phyloP scores from a whole-genome alignment of 2,888 invertebrate species.

The Strigamia maritima region DNA sequence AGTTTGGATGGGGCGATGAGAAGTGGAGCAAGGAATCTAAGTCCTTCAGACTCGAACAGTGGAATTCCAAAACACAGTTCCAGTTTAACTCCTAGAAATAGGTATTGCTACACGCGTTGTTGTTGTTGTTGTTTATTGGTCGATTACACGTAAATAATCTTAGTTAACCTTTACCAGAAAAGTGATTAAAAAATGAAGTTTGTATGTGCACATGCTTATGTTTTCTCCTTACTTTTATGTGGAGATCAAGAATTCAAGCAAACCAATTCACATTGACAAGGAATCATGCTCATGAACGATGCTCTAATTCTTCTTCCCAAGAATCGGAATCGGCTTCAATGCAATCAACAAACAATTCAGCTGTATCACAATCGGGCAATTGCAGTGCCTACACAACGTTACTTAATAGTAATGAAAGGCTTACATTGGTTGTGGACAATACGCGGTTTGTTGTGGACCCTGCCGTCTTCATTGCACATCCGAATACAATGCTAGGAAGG shows the following conservation, averaged over 20 bases:
- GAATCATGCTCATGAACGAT: conserved; percentile 40
- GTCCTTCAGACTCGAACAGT: conserved; percentile 45
- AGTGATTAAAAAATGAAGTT: too few relatives aligned
- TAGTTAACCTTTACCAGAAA: too few relatives aligned
- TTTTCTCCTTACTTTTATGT: conserved; percentile 39
- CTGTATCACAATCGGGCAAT: background rate
- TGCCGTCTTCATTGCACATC: conserved; percentile 86
- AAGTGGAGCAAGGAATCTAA: conserved; percentile 43
- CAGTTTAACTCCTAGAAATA: conserved; percentile 53
- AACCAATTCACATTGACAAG: conserved; percentile 38
- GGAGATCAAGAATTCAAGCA: conserved; percentile 32
- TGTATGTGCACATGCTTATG: too few relatives aligned
- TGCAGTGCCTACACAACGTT: conserved; percentile 20
- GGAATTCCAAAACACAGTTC: conserved; percentile 56
- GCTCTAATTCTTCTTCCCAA: conserved; percentile 35
- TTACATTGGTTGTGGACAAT: conserved; percentile 93
- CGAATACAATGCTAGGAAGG: conserved; percentile 97
- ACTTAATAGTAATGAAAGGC: conserved; percentile 50
- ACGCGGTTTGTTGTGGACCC: conserved; percentile 92
- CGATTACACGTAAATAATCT: conserved; percentile 9
- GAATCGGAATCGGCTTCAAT: conserved; percentile 36
- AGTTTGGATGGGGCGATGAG: conserved; percentile 51
- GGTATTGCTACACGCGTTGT: conserved; percentile 47
- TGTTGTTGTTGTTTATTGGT: background rate
- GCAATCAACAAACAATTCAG: conserved; percentile 4